Evolutionary conservation across 2,888 invertebrate genomes (phyloP).

Genomic region (Bombyx huttoni): DNA sequence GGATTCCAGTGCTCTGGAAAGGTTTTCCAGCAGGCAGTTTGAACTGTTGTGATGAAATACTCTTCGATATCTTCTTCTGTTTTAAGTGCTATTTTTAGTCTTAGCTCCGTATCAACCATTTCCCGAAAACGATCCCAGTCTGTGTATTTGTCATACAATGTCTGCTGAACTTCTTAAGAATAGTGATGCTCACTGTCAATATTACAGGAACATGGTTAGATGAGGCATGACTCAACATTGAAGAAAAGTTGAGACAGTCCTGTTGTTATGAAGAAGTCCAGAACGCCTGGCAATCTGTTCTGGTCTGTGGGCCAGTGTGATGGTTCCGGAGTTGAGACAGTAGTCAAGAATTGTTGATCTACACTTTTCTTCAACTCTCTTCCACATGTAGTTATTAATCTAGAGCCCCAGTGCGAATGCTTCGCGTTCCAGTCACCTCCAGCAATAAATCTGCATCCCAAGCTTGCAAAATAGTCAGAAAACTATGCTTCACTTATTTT

Average conservation of each 20-base stretch:
- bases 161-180: neutral
- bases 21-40: neutral
- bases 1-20: constrained; percentile 1
- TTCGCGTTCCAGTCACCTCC: constrained; percentile 1
- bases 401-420: constrained; percentile 6
- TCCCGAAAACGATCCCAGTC: constrained; percentile 11
- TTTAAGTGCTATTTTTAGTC: constrained; percentile 8
- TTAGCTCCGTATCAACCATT: constrained; percentile 4
- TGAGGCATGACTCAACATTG: neutral
- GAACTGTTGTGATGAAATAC: constrained; percentile 2
- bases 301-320: constrained; percentile 1
- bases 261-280: constrained; percentile 7
- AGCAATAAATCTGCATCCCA: constrained; percentile 4
- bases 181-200: constrained; percentile 1
- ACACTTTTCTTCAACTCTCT: constrained; percentile 8
- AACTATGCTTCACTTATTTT: constrained; percentile 2
- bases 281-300: constrained; percentile 1
- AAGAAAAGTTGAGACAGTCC: constrained; percentile 3
- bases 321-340: constrained; percentile 5
- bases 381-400: constrained; percentile 10
- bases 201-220: constrained; percentile 4
- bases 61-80: constrained; percentile 8
- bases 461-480: constrained; percentile 1
- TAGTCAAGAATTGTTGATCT: constrained; percentile 4
- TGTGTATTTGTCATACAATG: constrained; percentile 1